phyloP scores from a whole-genome alignment of 2,113 vertebrate species.

The Excalfactoria chinensis region DNA sequence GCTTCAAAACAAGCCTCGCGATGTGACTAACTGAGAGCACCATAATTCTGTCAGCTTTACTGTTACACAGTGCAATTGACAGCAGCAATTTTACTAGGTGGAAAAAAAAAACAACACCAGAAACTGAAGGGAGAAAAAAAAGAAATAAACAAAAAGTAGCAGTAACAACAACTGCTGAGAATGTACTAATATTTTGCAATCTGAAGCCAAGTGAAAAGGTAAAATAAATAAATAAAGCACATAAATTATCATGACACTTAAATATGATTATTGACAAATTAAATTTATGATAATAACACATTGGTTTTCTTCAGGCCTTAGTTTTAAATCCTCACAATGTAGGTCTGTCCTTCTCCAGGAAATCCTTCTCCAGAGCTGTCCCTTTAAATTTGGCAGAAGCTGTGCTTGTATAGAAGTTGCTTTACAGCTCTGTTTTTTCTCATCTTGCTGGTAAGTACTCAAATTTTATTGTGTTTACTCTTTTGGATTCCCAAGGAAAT shows the following conservation, averaged over 20 bases:
- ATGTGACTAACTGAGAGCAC: neutral
- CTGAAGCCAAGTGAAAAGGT: neutral
- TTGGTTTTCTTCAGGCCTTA: neutral
- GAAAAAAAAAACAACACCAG: neutral
- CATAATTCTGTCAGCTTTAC: neutral
- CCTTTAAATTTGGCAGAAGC: constrained; percentile 3
- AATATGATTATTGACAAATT: neutral
- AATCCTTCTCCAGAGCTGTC: neutral
- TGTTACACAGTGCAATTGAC: neutral
- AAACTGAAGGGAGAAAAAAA: neutral
- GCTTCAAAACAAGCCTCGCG: neutral
- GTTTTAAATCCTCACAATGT: neutral
- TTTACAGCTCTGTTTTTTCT: neutral
- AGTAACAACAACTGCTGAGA: neutral
- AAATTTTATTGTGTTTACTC: constrained; percentile 22
- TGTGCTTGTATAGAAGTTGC: neutral
- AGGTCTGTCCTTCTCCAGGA: neutral
- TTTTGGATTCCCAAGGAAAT: constrained; percentile 19
- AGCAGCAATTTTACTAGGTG: neutral
- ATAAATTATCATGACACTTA: neutral
- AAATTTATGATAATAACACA: neutral
- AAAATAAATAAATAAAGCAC: neutral
- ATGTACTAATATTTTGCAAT: neutral
- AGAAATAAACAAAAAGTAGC: neutral
- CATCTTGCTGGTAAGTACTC: neutral